These are phyloP conservation scores for Corythaixoides concolor DNA, from an alignment of 2,113 vertebrate genomes.

Conservation along the genomic window DNA sequence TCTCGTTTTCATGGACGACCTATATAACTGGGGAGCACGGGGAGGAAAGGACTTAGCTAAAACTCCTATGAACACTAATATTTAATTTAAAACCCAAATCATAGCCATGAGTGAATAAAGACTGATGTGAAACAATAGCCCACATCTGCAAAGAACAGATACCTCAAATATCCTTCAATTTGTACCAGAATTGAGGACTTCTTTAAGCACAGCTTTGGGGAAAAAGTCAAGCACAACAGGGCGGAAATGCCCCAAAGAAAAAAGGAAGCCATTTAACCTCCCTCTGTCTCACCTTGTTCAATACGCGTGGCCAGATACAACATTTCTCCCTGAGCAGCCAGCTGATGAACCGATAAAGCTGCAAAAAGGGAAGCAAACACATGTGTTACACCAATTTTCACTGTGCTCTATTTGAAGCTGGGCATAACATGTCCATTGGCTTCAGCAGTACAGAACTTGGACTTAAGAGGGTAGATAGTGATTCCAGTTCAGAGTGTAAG, in stretches of 20 bases:
- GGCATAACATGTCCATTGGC: not conserved
- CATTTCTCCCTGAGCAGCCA: slow-evolving; percentile 98
- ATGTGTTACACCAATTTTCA: not conserved
- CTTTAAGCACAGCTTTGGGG: not conserved
- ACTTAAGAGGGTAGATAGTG: not conserved
- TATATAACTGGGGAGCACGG: not conserved
- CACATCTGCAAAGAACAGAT: not conserved
- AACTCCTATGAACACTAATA: fast-evolving
- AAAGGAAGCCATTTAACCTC: not conserved
- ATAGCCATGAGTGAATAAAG: not conserved
- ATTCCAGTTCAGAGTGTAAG: too few relatives aligned
- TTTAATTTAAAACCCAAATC: not conserved
- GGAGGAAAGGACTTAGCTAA: not conserved
- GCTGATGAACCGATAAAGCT: slow-evolving; percentile 96
- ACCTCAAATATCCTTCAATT: not conserved
- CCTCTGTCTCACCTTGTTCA: slow-evolving; percentile 86
- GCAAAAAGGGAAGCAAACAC: slow-evolving; percentile 25
- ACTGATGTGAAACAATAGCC: not conserved
- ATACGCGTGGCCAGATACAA: slow-evolving; percentile 93
- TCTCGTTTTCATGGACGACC: not conserved
- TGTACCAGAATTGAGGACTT: not conserved
- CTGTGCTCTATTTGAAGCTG: not conserved
- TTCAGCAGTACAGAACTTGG: not conserved
- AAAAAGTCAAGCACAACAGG: not conserved
- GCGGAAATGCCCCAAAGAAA: not conserved